Conservation (phyloP, 2,797 vertebrate genomes). For the Scyliorhinus canicula region DNA sequence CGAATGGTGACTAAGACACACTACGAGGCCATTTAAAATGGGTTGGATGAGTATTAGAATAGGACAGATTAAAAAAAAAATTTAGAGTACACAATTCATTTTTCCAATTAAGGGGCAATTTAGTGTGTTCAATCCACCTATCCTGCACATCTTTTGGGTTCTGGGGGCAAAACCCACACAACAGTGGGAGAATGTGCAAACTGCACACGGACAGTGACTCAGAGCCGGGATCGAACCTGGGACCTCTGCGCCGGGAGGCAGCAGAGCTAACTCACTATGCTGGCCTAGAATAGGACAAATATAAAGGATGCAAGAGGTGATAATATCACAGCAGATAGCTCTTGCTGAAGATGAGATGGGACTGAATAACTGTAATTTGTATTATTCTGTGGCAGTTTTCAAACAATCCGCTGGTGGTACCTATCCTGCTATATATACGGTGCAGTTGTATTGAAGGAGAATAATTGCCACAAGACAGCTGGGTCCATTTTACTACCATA, state of each 20-base stretch:
- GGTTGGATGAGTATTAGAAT: background rate
- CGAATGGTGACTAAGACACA: background rate
- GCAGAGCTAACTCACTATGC: too few species aligned
- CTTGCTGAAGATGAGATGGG: background rate
- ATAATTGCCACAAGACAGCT: background rate
- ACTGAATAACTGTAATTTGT: background rate
- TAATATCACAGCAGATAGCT: background rate
- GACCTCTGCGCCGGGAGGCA: too few species aligned
- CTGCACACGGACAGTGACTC: too few species aligned
- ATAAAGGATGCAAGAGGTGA: background rate
- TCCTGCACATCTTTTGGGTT: too few species aligned
- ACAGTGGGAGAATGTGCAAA: too few species aligned
- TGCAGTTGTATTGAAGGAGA: background rate
- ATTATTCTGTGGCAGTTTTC: background rate
- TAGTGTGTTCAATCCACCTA: too few species aligned
- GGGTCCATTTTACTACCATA: background rate
- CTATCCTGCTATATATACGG: background rate
- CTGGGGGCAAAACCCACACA: too few species aligned
- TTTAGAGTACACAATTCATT: too few species aligned
- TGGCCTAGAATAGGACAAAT: background rate
- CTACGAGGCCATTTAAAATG: background rate
- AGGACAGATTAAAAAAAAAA: too few species aligned
- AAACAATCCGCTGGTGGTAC: background rate
- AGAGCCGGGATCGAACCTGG: too few species aligned
- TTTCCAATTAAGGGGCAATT: too few species aligned